Evolutionary conservation across 2,113 vertebrate species (phyloP), one percentile per base, ranked within the genome.

Genomic region (Leptocoma aspasia): DNA sequence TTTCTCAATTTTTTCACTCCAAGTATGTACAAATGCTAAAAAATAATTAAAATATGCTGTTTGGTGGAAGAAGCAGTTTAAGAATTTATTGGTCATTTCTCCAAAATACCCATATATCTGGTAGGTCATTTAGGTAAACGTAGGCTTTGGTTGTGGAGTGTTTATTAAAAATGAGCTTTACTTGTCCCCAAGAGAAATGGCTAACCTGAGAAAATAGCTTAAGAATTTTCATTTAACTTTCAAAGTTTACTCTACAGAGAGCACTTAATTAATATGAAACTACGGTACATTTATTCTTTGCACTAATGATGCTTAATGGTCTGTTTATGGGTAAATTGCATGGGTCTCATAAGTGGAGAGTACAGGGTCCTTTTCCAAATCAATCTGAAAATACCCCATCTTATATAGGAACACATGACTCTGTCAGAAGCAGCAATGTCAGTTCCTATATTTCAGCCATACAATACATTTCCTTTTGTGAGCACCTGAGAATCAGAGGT

Each of bases 321-420:
- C 94, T 97, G 95, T 97, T 97, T 96, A 97, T 95, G 95, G 96
- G 91, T 85, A 97, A 98, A 98, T 97, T 97, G 94, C 97, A 97
- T 64, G 90, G 96, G 97, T 96, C 95, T 97, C 93, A 84, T 97
- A 98, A 98, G 96, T 93, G 97, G 91, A 97, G 61, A 86, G 87
- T 89, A 94, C 89, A 95, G 96, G 94, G 95, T 96, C 93, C 97
- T 97, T 97, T 92, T 97, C 95, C 97, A 97, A 97, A 94, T 96
- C 96, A 92, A 68, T 81, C 49, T 84, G 89, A 86, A 92, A 95
- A 81, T 70, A 93, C 49, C 64, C 41, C 31, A 3, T 42, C 85
- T 78, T 89, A 90, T 16, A 7, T 86, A 88, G 78, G 82, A 97
- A 96, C 69, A 90, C 78, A 93, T 91, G 84, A 91, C 86, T 42